A percentile compares a stretch with the other conserved stretches of the same genome.
phyloP scores from a whole-genome alignment of 1,140 invertebrate species.

The Drosophila saltans region DNA sequence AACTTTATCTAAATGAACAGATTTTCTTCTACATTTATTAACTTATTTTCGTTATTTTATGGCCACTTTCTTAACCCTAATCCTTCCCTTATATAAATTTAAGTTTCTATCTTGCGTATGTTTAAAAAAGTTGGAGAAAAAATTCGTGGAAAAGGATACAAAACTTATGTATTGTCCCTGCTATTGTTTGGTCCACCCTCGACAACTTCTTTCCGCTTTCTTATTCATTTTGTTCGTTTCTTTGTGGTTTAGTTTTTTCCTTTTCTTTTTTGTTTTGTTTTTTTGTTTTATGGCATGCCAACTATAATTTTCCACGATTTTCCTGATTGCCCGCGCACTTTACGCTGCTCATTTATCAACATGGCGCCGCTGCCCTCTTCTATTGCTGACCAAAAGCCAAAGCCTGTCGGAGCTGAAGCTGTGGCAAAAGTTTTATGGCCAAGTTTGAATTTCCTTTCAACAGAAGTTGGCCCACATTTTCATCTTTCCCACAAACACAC shows the following conservation, averaged over 20 bases:
- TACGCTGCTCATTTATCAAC: conserved; percentile 74
- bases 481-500: conserved; percentile 40
- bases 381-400: conserved; percentile 33
- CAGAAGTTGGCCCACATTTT: conserved; percentile 54
- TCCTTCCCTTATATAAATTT: neutral
- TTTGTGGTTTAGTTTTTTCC: neutral
- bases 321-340: conserved; percentile 72
- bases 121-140: conserved; percentile 2
- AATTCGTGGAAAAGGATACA: conserved; percentile 12
- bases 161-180: conserved; percentile 43
- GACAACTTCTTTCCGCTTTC: neutral
- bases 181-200: conserved; percentile 41
- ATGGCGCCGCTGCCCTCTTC: conserved; percentile 43
- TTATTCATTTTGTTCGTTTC: neutral
- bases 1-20: neutral
- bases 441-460: conserved; percentile 69
- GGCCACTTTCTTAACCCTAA: neutral
- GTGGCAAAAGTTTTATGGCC: conserved; percentile 75
- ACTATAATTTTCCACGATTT: conserved; percentile 77
- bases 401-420: conserved; percentile 32
- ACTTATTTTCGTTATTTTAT: neutral
- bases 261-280: conserved; percentile 21
- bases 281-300: conserved; percentile 56
- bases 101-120: neutral
- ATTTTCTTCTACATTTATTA: neutral